A percentile compares a stretch with the other conserved stretches of the same genome.
These are phyloP conservation scores for Premnoplex brunnescens DNA, from an alignment of 2,797 vertebrate species.

Conservation along the genomic window DNA sequence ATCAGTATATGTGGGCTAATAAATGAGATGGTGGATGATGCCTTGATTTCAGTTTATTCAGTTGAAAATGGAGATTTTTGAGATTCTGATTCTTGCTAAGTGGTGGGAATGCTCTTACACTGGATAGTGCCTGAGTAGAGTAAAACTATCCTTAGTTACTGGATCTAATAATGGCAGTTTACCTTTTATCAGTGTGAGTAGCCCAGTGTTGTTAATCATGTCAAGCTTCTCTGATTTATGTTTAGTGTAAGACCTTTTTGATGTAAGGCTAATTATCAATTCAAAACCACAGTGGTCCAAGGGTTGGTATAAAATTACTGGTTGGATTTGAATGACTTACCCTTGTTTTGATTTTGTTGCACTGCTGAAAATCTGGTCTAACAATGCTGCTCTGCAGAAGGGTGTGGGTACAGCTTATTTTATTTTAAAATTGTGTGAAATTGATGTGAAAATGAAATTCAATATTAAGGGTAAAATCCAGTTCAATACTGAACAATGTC, in stretches of 20 bases:
- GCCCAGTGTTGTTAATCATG: neutral
- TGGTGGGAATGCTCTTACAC: neutral
- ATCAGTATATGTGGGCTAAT: neutral
- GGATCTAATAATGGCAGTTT: constrained; percentile 24
- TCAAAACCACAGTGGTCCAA: neutral
- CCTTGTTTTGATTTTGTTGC: neutral
- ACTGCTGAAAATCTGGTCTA: neutral
- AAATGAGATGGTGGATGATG: neutral
- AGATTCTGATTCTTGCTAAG: constrained; percentile 12
- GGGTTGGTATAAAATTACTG: neutral
- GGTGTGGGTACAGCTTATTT: neutral
- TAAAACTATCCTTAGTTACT: neutral
- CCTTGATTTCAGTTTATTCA: neutral
- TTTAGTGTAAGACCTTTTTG: neutral
- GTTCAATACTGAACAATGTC: neutral
- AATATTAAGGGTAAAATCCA: neutral
- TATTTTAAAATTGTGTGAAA: neutral
- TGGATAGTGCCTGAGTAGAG: neutral
- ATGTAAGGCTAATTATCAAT: neutral
- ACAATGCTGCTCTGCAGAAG: neutral
- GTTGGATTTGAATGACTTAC: neutral
- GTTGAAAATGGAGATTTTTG: neutral
- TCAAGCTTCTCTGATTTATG: neutral
- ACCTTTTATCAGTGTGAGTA: neutral
- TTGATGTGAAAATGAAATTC: neutral